phyloP scores from a whole-genome alignment of 2,113 vertebrate genomes.

The Sitta europaea region DNA sequence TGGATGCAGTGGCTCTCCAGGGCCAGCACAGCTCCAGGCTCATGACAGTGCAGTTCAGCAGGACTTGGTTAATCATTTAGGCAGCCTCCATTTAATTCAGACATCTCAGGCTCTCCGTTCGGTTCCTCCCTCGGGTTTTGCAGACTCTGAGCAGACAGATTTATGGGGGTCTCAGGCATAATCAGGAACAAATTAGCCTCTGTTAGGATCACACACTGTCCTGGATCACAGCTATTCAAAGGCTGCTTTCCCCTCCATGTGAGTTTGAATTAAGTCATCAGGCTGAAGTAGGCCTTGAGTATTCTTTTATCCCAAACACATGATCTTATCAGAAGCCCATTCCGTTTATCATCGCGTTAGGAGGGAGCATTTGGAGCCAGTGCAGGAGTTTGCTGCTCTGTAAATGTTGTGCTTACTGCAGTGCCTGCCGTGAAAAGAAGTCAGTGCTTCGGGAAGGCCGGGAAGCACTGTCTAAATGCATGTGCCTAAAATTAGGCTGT shows the following conservation, averaged over 20 bases:
- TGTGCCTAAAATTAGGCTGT: slow-evolving; percentile 7
- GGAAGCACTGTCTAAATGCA: background rate
- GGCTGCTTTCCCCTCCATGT: slow-evolving; percentile 15
- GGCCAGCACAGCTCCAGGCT: background rate
- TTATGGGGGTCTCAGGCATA: slow-evolving; percentile 63
- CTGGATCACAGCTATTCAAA: slow-evolving; percentile 6
- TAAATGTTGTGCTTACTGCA: slow-evolving; percentile 38
- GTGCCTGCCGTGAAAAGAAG: background rate
- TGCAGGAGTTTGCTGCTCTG: background rate
- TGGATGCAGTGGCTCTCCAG: background rate
- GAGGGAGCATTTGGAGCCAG: slow-evolving; percentile 38
- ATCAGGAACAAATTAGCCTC: slow-evolving; percentile 72
- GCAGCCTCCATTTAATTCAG: slow-evolving; percentile 52
- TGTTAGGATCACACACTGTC: slow-evolving; percentile 37
- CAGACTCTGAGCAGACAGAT: slow-evolving; percentile 57
- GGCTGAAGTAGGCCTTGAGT: slow-evolving; percentile 25
- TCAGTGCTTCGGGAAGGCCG: background rate
- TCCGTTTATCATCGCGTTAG: slow-evolving; percentile 36
- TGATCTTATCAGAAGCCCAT: slow-evolving; percentile 44
- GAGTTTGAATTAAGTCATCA: slow-evolving; percentile 43
- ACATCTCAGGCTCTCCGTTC: slow-evolving; percentile 28
- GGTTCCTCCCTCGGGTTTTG: slow-evolving; percentile 55
- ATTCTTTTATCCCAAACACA: slow-evolving; percentile 45
- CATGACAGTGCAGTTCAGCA: background rate
- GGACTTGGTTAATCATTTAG: slow-evolving; percentile 46